Percentiles rank a stretch among this genome's conserved stretches.
Conservation (phyloP, 2,797 vertebrate genomes). For the Danio tinwini region DNA sequence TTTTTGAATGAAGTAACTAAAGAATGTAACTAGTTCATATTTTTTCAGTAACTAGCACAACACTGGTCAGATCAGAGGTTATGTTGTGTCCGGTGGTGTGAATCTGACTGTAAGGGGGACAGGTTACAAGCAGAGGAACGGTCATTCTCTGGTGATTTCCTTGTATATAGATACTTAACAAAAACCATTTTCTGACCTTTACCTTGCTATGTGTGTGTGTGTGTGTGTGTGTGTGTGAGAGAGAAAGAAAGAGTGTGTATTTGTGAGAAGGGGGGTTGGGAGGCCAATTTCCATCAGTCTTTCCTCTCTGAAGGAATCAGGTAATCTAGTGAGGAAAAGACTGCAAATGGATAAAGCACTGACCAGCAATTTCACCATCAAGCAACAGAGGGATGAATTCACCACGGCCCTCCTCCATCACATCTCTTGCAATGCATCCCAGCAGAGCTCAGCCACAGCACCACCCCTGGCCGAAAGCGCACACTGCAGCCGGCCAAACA, state of each 20-base stretch:
- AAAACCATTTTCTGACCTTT: constrained; percentile 28
- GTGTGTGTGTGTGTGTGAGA: not conserved
- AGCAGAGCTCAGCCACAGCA: constrained; percentile 36
- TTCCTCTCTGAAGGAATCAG: constrained; percentile 51
- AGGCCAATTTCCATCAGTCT: constrained; percentile 57
- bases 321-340: constrained; percentile 56
- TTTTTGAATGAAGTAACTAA: too few species aligned
- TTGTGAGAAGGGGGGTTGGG: constrained; percentile 36
- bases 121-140: not conserved
- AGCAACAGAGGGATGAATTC: constrained; percentile 51
- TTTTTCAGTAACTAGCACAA: not conserved
- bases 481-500: constrained; percentile 33
- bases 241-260: not conserved
- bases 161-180: constrained; percentile 3
- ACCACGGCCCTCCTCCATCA: constrained; percentile 35
- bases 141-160: constrained; percentile 18
- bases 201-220: not conserved
- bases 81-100: not conserved
- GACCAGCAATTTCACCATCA: constrained; percentile 56
- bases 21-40: too few species aligned
- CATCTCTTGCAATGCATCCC: constrained; percentile 18
- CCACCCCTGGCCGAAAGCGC: constrained; percentile 31
- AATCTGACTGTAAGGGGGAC: not conserved
- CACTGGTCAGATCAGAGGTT: not conserved
- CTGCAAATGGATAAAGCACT: constrained; percentile 46